phyloP scores from a whole-genome alignment of 2,797 vertebrate genomes.

The Chrysocyon brachyurus region DNA sequence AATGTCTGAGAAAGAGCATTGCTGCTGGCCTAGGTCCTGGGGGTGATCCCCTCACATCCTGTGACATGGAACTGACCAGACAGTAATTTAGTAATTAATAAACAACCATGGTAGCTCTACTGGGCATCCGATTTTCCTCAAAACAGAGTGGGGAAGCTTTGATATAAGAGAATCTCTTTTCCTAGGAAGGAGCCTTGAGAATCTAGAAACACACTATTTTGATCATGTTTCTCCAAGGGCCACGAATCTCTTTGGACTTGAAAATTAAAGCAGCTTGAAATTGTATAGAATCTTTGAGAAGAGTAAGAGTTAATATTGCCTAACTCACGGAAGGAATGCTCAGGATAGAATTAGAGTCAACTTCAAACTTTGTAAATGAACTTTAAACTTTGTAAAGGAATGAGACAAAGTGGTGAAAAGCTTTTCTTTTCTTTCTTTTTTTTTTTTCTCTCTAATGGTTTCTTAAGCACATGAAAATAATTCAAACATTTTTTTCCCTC shows the following conservation, averaged over 20 bases:
- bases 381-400: not conserved
- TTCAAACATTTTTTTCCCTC: not conserved
- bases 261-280: constrained; percentile 21
- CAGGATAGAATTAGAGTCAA: not conserved
- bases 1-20: constrained; percentile 67
- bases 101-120: constrained; percentile 63
- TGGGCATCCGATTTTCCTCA: constrained; percentile 50
- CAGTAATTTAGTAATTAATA: constrained; percentile 78
- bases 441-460: not conserved
- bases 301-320: not conserved
- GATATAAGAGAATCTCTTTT: constrained; percentile 28
- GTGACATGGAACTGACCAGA: constrained; percentile 40
- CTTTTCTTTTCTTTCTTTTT: not conserved
- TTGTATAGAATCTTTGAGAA: not conserved
- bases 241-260: not conserved
- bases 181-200: not conserved
- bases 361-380: not conserved
- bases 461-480: not conserved
- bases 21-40: constrained; percentile 48
- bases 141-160: constrained; percentile 34
- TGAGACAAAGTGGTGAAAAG: not conserved
- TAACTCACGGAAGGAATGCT: not conserved
- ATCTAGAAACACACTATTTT: constrained; percentile 3
- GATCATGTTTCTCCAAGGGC: not conserved
- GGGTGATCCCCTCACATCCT: constrained; percentile 71